Evolutionary conservation across 2,113 vertebrate species (phyloP).

Genomic region (Rhynchopsitta pachyrhyncha): DNA sequence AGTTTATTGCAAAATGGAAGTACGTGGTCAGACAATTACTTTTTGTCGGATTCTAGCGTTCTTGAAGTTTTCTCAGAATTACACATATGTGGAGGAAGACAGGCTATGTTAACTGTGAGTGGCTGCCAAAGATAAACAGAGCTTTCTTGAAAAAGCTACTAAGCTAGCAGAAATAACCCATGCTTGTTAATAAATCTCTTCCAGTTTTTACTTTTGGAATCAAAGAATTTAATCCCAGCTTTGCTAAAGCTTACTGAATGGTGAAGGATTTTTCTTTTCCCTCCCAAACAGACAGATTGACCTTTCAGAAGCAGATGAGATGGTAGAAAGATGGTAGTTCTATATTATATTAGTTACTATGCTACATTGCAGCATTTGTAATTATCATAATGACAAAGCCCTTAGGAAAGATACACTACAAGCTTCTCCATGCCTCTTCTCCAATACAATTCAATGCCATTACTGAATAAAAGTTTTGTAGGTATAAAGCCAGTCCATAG

Average conservation of each 20-base stretch:
- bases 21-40: neutral
- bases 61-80: neutral
- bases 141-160: slow-evolving; percentile 22
- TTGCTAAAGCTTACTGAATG: neutral
- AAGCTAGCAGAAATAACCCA: slow-evolving; percentile 2
- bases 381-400: neutral
- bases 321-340: neutral
- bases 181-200: slow-evolving; percentile 15
- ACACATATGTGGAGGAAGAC: neutral
- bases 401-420: neutral
- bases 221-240: neutral
- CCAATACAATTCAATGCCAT: neutral
- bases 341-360: neutral
- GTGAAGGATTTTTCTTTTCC: neutral
- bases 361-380: neutral
- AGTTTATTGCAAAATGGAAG: neutral
- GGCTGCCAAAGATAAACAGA: neutral
- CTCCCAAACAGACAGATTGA: neutral
- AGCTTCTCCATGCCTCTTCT: neutral
- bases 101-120: neutral
- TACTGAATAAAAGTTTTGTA: neutral
- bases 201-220: neutral
- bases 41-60: neutral
- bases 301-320: neutral
- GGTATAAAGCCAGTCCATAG: neutral